Evolutionary conservation across 2,797 vertebrate species (phyloP).

Genomic region (Lepus oiostolus): DNA sequence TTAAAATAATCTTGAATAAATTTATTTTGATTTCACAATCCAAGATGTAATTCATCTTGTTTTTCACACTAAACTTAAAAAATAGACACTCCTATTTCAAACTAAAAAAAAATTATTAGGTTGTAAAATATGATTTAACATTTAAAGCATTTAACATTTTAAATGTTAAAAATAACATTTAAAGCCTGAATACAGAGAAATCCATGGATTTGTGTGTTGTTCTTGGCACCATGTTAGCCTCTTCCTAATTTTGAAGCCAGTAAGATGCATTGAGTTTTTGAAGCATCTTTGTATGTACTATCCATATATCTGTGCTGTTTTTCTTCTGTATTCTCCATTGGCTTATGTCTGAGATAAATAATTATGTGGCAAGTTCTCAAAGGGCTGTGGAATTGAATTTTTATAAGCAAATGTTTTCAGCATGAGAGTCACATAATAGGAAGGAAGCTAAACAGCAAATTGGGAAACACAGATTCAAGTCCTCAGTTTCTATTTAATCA

Average conservation of each 20-base stretch:
- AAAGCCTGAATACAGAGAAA: conserved; percentile 55
- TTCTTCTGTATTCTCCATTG: conserved; percentile 26
- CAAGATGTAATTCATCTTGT: conserved; percentile 24
- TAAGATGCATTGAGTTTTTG: background rate
- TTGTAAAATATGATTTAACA: background rate
- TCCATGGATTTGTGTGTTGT: background rate
- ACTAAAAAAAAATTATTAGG: conserved; percentile 25
- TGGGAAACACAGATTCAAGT: conserved; percentile 31
- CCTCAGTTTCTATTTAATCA: conserved; percentile 50
- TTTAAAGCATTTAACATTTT: conserved; percentile 17
- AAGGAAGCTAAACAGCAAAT: conserved; percentile 61
- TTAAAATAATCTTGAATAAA: conserved; percentile 66
- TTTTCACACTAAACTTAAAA: conserved; percentile 51
- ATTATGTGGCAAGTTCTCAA: conserved; percentile 18
- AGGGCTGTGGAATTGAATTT: conserved; percentile 43
- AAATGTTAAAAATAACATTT: background rate
- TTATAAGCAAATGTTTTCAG: conserved; percentile 59
- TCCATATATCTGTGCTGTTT: background rate
- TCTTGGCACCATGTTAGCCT: conserved; percentile 43
- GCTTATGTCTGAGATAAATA: conserved; percentile 52
- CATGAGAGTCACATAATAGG: conserved; percentile 8
- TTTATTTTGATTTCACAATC: conserved; percentile 34
- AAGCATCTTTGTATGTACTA: background rate
- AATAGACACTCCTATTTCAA: background rate
- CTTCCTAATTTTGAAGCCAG: background rate